Percentiles rank a stretch among this genome's conserved stretches.
These are phyloP conservation scores for Crypturellus undulatus DNA, from an alignment of 2,113 vertebrate genomes.

Conservation along the genomic window DNA sequence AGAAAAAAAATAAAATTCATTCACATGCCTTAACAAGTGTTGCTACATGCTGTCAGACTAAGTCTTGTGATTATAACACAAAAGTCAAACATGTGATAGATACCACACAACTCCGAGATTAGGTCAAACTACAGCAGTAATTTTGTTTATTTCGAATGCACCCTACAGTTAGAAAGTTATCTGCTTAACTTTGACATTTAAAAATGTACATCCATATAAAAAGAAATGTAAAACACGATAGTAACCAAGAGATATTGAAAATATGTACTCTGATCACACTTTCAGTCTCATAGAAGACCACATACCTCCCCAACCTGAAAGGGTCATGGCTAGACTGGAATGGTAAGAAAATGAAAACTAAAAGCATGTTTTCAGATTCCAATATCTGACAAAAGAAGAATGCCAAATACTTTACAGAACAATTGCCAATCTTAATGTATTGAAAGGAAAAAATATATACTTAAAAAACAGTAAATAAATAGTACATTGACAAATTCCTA, in stretches of 20 bases:
- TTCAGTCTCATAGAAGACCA: neutral
- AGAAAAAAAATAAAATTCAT: neutral
- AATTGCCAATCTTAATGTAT: neutral
- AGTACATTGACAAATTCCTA: neutral
- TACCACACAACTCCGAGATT: neutral
- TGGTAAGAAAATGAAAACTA: neutral
- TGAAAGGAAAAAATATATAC: neutral
- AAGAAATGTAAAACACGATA: neutral
- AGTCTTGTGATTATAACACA: neutral
- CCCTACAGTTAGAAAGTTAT: neutral
- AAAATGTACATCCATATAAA: neutral
- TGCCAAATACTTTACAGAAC: neutral
- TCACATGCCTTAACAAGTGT: neutral
- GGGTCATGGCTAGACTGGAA: neutral
- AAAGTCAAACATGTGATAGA: neutral
- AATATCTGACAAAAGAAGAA: neutral
- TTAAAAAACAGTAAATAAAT: neutral
- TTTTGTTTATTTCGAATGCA: neutral
- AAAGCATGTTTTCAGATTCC: neutral
- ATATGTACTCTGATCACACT: neutral
- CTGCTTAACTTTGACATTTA: neutral
- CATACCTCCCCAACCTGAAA: neutral
- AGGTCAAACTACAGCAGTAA: neutral
- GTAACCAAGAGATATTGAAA: neutral
- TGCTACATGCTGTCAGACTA: neutral